These are phyloP conservation scores for Cetoscarus ocellatus DNA, from an alignment of 2,797 vertebrate genomes.

Conservation along the genomic window DNA sequence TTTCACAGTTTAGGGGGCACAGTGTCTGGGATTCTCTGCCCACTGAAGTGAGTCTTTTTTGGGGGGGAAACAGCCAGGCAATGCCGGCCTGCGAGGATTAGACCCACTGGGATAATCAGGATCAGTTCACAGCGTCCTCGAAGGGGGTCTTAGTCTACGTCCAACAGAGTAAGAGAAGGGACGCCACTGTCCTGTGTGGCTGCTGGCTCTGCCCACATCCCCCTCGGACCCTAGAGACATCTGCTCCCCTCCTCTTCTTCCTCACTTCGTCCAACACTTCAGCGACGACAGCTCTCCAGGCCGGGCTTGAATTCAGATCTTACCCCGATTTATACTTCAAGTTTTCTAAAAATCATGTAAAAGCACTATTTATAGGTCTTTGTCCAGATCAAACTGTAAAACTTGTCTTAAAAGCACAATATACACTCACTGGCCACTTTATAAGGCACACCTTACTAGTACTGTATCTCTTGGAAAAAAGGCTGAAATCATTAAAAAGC, in stretches of 20 bases:
- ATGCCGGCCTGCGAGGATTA: conserved; percentile 83
- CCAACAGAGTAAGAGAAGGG: conserved; percentile 74
- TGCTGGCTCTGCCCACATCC: conserved; percentile 60
- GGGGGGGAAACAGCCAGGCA: conserved; percentile 52
- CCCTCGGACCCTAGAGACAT: conserved; percentile 58
- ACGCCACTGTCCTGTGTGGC: conserved; percentile 76
- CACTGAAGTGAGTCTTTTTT: conserved; percentile 86
- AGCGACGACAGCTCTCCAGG: conserved; percentile 43
- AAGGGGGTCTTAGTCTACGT: conserved; percentile 81
- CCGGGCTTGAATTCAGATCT: conserved; percentile 34
- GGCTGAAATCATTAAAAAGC: too few relatives aligned
- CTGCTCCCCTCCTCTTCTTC: conserved; percentile 44
- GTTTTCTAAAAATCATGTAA: not conserved
- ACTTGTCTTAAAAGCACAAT: too few relatives aligned
- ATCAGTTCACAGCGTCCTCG: conserved; percentile 84
- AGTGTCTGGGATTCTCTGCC: conserved; percentile 82
- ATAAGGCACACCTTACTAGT: too few relatives aligned
- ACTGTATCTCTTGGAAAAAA: too few relatives aligned
- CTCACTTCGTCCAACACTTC: conserved; percentile 37
- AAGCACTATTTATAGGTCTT: not conserved
- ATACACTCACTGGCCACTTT: too few relatives aligned
- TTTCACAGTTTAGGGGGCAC: conserved; percentile 88
- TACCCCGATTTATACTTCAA: conserved; percentile 11
- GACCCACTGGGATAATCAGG: conserved; percentile 85
- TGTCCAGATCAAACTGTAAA: too few relatives aligned